phyloP scores from a whole-genome alignment of 2,888 invertebrate species.

The Blera fallax region DNA sequence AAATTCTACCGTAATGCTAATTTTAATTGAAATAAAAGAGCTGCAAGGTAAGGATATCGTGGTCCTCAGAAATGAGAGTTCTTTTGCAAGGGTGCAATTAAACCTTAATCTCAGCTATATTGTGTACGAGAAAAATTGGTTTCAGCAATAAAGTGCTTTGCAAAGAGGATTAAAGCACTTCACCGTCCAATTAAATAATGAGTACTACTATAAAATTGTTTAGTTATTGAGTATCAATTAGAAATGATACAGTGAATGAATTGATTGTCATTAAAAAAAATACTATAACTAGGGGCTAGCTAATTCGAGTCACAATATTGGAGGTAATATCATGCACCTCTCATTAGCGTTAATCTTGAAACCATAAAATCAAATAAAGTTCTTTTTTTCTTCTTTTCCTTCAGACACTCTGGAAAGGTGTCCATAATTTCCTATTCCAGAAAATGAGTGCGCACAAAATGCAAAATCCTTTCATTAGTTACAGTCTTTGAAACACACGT shows the following conservation, averaged over 20 bases:
- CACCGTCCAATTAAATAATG: conserved; percentile 45
- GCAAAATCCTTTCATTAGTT: conserved; percentile 11
- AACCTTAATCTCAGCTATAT: conserved; percentile 48
- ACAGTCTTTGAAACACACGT: conserved; percentile 9
- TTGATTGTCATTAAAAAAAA: background rate
- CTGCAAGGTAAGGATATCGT: conserved; percentile 46
- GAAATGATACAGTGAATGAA: background rate
- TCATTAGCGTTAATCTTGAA: background rate
- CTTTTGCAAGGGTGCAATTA: conserved; percentile 45
- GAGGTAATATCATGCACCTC: background rate
- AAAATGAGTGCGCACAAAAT: background rate
- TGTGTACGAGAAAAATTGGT: conserved; percentile 31
- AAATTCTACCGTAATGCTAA: conserved; percentile 59
- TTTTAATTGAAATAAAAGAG: conserved; percentile 63
- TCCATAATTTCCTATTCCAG: background rate
- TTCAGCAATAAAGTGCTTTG: conserved; percentile 31
- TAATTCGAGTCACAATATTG: background rate
- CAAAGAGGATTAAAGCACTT: conserved; percentile 52
- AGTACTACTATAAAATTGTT: conserved; percentile 30
- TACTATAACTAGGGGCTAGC: background rate
- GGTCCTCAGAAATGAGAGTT: conserved; percentile 41
- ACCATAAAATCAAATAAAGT: background rate
- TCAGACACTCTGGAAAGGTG: background rate
- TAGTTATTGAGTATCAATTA: conserved; percentile 26
- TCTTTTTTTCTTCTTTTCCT: background rate